A percentile compares a stretch with the other conserved stretches of the same genome.
Evolutionary conservation across 2,113 vertebrate genomes (phyloP).

Genomic region (Rhineura floridana): DNA sequence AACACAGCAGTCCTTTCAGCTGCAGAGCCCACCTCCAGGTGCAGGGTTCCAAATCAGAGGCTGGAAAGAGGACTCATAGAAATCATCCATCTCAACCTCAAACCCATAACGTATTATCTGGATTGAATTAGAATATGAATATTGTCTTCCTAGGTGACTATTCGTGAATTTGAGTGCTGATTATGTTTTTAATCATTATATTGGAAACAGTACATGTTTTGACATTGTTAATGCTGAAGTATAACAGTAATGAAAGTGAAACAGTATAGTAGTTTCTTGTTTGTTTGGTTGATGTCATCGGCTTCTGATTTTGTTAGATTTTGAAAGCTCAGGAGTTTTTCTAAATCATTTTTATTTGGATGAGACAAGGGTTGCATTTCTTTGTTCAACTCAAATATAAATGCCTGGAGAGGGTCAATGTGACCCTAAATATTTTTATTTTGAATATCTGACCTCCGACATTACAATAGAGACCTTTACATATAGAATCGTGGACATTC

Average conservation of each 20-base stretch:
- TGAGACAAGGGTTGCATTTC: not conserved
- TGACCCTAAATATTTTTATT: not conserved
- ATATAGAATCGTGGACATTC: too few relatives aligned
- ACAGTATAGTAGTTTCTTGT: not conserved
- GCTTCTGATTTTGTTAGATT: not conserved
- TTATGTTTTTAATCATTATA: slow-evolving; percentile 8
- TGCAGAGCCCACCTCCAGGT: too few relatives aligned
- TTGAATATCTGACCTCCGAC: not conserved
- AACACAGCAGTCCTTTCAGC: too few relatives aligned
- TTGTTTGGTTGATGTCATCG: not conserved
- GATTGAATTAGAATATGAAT: not conserved
- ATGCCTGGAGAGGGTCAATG: not conserved
- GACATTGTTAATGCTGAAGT: not conserved
- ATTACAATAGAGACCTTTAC: not conserved
- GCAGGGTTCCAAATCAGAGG: too few relatives aligned
- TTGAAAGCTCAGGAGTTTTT: not conserved
- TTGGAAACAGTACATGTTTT: slow-evolving; percentile 1
- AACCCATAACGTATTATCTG: too few relatives aligned
- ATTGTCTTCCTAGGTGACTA: not conserved
- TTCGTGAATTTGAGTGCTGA: not conserved
- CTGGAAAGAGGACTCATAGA: too few relatives aligned
- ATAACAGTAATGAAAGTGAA: not conserved
- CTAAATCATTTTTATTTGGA: not conserved
- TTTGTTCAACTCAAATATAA: not conserved
- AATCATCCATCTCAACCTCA: too few relatives aligned